phyloP scores from a whole-genome alignment of 2,888 invertebrate genomes.

The Drosophila atroscutellata region DNA sequence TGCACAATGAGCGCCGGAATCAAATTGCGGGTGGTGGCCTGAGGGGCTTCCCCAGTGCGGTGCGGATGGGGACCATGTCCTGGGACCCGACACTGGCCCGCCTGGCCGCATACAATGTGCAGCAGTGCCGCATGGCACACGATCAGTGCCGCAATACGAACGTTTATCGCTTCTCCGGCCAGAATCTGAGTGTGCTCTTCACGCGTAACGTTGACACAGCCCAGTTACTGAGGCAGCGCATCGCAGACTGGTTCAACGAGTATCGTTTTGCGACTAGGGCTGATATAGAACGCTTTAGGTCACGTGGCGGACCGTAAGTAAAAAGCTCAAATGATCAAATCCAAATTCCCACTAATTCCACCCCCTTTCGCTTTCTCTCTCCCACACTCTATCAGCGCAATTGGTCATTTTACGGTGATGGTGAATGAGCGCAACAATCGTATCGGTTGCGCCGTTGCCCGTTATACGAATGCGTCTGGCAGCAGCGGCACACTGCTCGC shows the following conservation, averaged over 20 bases:
- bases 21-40: constrained; percentile 68
- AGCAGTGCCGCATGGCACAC: constrained; percentile 69
- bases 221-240: constrained; percentile 57
- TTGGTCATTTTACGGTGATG: constrained; percentile 70
- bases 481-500: constrained; percentile 53
- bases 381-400: constrained; percentile 37
- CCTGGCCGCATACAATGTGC: constrained; percentile 65
- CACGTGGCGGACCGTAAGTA: constrained; percentile 64
- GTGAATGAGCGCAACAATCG: constrained; percentile 72
- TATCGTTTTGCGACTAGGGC: constrained; percentile 56
- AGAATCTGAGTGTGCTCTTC: constrained; percentile 66
- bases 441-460: constrained; percentile 64
- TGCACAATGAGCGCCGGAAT: constrained; percentile 71
- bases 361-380: neutral
- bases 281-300: constrained; percentile 55
- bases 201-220: constrained; percentile 34
- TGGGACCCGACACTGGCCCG: constrained; percentile 69
- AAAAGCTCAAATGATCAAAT: neutral
- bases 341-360: neutral
- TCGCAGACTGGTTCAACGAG: constrained; percentile 63
- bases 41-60: constrained; percentile 57
- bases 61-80: constrained; percentile 69
- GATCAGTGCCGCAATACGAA: constrained; percentile 72
- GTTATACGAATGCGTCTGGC: constrained; percentile 58
- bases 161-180: constrained; percentile 66